A percentile compares a stretch with the other conserved stretches of the same genome.
Conservation (phyloP, 1,140 invertebrate genomes). For the Nautilus pompilius region DNA sequence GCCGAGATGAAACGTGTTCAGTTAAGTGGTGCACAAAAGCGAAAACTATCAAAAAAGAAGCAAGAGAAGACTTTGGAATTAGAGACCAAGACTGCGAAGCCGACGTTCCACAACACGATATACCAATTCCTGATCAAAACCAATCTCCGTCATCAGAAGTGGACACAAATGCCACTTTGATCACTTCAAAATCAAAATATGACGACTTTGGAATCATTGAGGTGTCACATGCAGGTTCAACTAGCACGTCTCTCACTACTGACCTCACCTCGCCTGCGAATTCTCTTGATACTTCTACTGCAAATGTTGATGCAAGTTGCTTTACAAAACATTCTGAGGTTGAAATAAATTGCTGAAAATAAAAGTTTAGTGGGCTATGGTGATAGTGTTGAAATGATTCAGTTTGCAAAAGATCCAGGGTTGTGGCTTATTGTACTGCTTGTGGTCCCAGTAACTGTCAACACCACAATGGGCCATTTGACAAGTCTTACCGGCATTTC, state of each 20-base stretch:
- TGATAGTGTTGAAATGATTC: no score
- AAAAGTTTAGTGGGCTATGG: no score
- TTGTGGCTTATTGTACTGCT: background rate
- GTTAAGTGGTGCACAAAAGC: conserved; percentile 5
- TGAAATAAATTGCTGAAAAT: background rate
- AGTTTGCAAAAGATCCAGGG: background rate
- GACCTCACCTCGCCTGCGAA: background rate
- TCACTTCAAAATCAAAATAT: background rate
- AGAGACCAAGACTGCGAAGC: background rate
- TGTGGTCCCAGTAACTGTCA: conserved; percentile 1
- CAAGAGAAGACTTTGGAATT: conserved; percentile 5
- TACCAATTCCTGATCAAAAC: conserved; percentile 66
- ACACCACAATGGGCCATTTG: background rate
- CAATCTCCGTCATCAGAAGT: conserved; percentile 59
- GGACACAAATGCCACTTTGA: background rate
- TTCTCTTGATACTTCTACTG: background rate
- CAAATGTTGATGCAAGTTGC: background rate
- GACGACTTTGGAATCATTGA: background rate
- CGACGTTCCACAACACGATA: background rate
- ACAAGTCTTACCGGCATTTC: conserved; percentile 20
- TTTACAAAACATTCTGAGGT: background rate
- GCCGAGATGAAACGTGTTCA: conserved; percentile 2
- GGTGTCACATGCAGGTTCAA: background rate
- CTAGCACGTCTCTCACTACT: background rate
- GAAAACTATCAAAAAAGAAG: conserved; percentile 5